phyloP scores from a whole-genome alignment of 2,113 vertebrate species.

The Bubo bubo region DNA sequence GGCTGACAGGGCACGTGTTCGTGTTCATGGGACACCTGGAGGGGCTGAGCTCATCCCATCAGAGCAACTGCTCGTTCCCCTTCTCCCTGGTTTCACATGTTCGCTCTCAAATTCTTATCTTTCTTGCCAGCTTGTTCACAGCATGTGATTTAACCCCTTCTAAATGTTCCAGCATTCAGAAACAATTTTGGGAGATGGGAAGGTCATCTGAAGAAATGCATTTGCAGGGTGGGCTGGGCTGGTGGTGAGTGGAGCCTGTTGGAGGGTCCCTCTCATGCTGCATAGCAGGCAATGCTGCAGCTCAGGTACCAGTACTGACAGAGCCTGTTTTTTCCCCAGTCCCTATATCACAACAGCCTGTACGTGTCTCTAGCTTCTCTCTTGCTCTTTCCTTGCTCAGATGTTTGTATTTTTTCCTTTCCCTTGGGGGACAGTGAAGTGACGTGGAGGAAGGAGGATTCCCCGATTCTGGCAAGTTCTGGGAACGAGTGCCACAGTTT shows the following conservation, averaged over 20 bases:
- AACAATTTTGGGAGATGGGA: neutral
- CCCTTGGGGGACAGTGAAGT: neutral
- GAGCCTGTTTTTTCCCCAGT: rapidly evolving
- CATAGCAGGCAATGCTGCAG: neutral
- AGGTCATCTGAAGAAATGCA: neutral
- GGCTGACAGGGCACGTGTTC: neutral
- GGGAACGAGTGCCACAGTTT: neutral
- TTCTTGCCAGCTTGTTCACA: neutral
- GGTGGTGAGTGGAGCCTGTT: neutral
- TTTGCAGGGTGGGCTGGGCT: neutral
- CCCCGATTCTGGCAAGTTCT: neutral
- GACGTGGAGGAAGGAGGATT: neutral
- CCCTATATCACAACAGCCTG: neutral
- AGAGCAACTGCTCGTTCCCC: neutral
- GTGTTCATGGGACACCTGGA: neutral
- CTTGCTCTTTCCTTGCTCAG: neutral
- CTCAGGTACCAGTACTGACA: rapidly evolving
- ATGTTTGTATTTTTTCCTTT: neutral
- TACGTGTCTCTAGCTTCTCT: neutral
- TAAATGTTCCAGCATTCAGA: neutral
- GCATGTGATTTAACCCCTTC: neutral
- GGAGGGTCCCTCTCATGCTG: neutral
- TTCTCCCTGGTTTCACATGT: neutral
- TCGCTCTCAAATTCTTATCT: neutral
- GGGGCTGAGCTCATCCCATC: neutral